Evolutionary conservation across 2,113 vertebrate species (phyloP).

Genomic region (Cepphus grylle): DNA sequence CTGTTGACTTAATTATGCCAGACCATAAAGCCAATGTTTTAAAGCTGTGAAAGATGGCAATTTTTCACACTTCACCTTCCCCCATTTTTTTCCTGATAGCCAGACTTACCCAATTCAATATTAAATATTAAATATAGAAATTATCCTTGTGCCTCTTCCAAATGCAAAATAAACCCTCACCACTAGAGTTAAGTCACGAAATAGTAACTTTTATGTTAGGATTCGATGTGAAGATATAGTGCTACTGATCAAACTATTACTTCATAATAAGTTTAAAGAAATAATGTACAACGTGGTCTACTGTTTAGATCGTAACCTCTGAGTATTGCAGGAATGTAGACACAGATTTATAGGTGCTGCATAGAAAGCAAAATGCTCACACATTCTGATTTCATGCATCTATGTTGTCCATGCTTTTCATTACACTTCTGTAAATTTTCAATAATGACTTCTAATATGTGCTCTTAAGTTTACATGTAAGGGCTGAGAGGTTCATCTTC

Average conservation of each 20-base stretch:
- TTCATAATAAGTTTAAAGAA: neutral
- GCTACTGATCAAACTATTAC: neutral
- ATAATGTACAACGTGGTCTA: neutral
- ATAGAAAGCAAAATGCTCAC: neutral
- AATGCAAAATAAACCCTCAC: neutral
- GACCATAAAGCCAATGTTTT: slow-evolving; percentile 66
- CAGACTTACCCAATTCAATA: slow-evolving; percentile 31
- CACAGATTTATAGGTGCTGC: neutral
- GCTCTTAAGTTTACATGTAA: neutral
- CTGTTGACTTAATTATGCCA: slow-evolving; percentile 70
- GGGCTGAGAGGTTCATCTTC: neutral
- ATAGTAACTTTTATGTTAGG: neutral
- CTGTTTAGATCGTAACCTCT: neutral
- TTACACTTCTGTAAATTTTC: neutral
- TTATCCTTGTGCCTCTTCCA: neutral
- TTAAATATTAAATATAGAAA: neutral
- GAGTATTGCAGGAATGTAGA: neutral
- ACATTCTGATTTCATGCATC: neutral
- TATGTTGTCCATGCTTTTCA: neutral
- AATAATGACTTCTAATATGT: neutral
- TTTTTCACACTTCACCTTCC: slow-evolving; percentile 55
- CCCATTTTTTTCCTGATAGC: neutral
- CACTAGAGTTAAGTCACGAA: neutral
- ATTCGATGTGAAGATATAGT: neutral
- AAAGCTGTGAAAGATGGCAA: slow-evolving; percentile 65